Conservation (phyloP, 2,113 vertebrate genomes). For the Petroica traversi region DNA sequence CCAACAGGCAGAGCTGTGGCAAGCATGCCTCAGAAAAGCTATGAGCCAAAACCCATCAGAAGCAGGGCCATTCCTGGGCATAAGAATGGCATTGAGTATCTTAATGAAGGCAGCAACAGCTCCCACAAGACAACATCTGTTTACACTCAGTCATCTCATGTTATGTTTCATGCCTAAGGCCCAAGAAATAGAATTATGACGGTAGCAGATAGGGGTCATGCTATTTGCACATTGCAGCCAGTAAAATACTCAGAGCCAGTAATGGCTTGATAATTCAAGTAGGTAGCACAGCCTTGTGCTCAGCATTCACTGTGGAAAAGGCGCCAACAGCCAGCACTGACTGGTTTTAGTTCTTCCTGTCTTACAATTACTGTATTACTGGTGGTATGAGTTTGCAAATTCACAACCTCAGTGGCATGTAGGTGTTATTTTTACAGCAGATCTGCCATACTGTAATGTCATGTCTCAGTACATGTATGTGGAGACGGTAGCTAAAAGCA, state of each 20-base stretch:
- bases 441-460: background rate
- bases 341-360: background rate
- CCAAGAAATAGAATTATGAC: background rate
- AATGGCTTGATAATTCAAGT: background rate
- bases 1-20: background rate
- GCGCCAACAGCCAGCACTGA: background rate
- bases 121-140: background rate
- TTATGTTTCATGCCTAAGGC: background rate
- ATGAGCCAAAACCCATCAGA: background rate
- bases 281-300: background rate
- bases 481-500: background rate
- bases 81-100: background rate
- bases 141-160: background rate
- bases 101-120: background rate
- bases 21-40: fast-evolving
- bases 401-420: fast-evolving
- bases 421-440: background rate
- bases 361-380: background rate
- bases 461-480: fast-evolving
- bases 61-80: background rate
- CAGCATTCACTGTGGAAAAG: fast-evolving
- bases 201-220: background rate
- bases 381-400: background rate
- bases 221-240: background rate
- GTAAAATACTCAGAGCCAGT: background rate